Evolutionary conservation across 2,797 vertebrate genomes (phyloP).

Genomic region (Oophaga sylvatica): DNA sequence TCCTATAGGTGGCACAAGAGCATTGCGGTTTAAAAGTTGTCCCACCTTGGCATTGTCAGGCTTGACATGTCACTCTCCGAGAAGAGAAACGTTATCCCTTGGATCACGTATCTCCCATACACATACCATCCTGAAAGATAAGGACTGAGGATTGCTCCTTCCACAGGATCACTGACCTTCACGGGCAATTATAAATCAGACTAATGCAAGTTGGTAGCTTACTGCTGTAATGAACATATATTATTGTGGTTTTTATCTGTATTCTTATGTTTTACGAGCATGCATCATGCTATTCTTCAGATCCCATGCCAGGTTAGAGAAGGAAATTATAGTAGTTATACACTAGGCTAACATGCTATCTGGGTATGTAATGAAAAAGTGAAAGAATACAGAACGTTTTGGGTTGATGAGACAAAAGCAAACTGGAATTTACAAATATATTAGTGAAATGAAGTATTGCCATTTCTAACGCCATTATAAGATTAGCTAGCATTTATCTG

Average conservation of each 20-base stretch:
- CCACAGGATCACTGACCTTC: no score
- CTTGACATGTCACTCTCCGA: no score
- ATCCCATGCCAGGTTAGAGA: slow-evolving; percentile 74
- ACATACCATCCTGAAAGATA: no score
- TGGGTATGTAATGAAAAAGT: slow-evolving; percentile 65
- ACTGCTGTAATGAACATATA: not conserved
- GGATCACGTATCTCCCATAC: no score
- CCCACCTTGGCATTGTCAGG: no score
- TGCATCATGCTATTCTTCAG: slow-evolving; percentile 67
- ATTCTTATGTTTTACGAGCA: slow-evolving; percentile 44
- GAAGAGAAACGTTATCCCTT: no score
- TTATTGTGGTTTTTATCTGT: not conserved
- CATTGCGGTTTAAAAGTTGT: no score
- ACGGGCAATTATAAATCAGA: no score
- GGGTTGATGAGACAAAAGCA: slow-evolving; percentile 64
- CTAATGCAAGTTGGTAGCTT: not conserved
- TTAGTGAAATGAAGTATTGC: not conserved
- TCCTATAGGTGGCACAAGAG: no score
- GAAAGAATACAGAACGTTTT: slow-evolving; percentile 44
- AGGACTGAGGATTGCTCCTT: no score
- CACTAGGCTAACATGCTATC: slow-evolving; percentile 77
- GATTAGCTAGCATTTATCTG: not conserved
- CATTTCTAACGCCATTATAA: not conserved
- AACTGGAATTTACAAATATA: slow-evolving; percentile 70
- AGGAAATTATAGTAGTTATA: slow-evolving; percentile 67